These are phyloP conservation scores for Agrochola litura DNA, from an alignment of 2,888 invertebrate genomes.

Conservation along the genomic window DNA sequence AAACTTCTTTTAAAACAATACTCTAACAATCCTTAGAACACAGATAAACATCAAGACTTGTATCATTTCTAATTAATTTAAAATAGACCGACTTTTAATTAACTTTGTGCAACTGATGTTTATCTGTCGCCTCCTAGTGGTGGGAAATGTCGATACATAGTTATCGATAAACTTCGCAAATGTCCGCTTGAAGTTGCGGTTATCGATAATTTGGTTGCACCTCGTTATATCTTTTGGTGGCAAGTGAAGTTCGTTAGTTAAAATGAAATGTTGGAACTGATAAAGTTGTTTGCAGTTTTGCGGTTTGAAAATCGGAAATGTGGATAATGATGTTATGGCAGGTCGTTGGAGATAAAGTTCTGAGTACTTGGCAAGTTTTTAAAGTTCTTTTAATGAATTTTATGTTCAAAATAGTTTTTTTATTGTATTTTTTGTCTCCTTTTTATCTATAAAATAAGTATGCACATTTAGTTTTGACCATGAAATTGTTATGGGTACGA, in stretches of 20 bases:
- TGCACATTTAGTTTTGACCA: not conserved
- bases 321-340: conserved; percentile 42
- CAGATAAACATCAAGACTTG: conserved; percentile 43
- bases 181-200: conserved; percentile 49
- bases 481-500: too few relatives aligned
- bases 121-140: conserved; percentile 71
- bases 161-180: conserved; percentile 56
- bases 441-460: not conserved
- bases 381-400: not conserved
- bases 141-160: conserved; percentile 61
- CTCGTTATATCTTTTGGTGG: conserved; percentile 53
- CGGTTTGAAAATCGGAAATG: conserved; percentile 37
- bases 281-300: conserved; percentile 46
- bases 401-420: accelerated
- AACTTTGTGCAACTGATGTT: conserved; percentile 80
- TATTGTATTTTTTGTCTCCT: not conserved
- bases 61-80: conserved; percentile 77
- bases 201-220: conserved; percentile 65
- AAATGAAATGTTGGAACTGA: conserved; percentile 50
- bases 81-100: conserved; percentile 79
- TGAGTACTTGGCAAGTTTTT: not conserved
- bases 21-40: conserved; percentile 28
- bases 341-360: conserved; percentile 23
- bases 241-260: conserved; percentile 54
- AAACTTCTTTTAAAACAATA: conserved; percentile 29